phyloP scores from a whole-genome alignment of 2,113 vertebrate species.

The Lepus europaeus region DNA sequence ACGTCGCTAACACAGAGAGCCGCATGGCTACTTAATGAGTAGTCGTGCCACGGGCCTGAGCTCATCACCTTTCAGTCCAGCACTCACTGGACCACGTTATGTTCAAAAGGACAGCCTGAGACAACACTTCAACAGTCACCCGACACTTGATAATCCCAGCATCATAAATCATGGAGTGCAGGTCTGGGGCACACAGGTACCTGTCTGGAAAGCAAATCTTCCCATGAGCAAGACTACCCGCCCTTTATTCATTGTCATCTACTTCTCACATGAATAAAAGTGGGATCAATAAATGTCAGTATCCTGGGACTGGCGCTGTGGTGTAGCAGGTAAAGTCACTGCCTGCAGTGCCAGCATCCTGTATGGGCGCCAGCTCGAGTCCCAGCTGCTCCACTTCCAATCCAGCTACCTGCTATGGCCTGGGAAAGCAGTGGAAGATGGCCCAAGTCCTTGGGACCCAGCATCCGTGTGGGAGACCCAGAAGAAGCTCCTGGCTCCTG shows the following conservation, averaged over 20 bases:
- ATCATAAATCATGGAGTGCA: background rate
- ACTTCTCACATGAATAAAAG: constrained; percentile 41
- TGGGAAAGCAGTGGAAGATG: too few relatives aligned
- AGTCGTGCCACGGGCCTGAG: background rate
- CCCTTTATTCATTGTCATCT: background rate
- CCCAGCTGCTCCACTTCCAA: too few relatives aligned
- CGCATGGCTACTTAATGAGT: background rate
- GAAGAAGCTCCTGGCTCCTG: too few relatives aligned
- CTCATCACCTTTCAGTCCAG: background rate
- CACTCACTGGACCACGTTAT: background rate
- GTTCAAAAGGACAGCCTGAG: background rate
- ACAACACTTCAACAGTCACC: background rate
- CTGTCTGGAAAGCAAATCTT: background rate
- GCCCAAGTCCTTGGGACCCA: too few relatives aligned
- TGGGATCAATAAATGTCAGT: background rate
- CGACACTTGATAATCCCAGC: background rate
- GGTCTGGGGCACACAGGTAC: background rate
- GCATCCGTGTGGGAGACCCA: too few relatives aligned
- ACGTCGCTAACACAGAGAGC: background rate
- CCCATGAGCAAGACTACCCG: background rate
- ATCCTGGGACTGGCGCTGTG: too few relatives aligned
- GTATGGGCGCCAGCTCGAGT: too few relatives aligned
- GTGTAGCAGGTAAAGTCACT: too few relatives aligned
- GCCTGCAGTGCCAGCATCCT: too few relatives aligned
- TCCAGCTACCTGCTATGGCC: too few relatives aligned